Evolutionary conservation across 1,140 invertebrate species (phyloP), one percentile per base, ranked within the genome.

Genomic region (Paralvinella palmiformis): DNA sequence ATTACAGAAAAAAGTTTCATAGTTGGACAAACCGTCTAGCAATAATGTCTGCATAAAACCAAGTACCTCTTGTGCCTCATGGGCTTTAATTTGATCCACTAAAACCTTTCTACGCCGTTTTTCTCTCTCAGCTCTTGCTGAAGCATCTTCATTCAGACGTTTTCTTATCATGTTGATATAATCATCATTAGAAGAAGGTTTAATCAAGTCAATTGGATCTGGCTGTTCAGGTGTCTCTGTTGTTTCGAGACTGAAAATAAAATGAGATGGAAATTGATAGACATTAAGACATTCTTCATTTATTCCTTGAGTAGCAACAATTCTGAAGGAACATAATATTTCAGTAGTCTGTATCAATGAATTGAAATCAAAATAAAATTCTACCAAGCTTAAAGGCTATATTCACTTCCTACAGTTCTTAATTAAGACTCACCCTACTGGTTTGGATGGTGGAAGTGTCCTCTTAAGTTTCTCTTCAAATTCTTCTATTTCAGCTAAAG

Each of bases 41-140:
- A 44, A 44, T 44, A 15, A 13, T n/a, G n/a, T n/a, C 37, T 44
- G 0, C 13, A 44, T 15, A 44, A 44, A 15, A 44, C 37, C 37
- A 44, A 44, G 13, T 44, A 79, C 79, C 73, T 80, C 79, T 59
- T 78, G 75, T 13, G 68, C 64, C 53, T 78, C 73, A 62, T 81
- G 79, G 20, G 79, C 75, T 57, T 70, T 72, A 64, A 80, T 67
- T 59, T 81, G 79, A 63, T 81, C 77, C 22, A 78, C 75, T n/a
- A 82, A 64, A 52, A 82, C 79, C 69, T 81, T 81, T 50, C 80
- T 71, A 17, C 79, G 63, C 45, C 80, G 69, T 64, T 81, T 81
- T 59, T 82, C 80, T 50, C 79, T 63, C 59, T 80, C 79, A 13
- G 70, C 71, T 35, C 79, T 53, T 7, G 80, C 79, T 27, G 75